Base-by-base conservation (phyloP, 2,797 vertebrate genomes). In the Epinephelus coioides region DNA sequence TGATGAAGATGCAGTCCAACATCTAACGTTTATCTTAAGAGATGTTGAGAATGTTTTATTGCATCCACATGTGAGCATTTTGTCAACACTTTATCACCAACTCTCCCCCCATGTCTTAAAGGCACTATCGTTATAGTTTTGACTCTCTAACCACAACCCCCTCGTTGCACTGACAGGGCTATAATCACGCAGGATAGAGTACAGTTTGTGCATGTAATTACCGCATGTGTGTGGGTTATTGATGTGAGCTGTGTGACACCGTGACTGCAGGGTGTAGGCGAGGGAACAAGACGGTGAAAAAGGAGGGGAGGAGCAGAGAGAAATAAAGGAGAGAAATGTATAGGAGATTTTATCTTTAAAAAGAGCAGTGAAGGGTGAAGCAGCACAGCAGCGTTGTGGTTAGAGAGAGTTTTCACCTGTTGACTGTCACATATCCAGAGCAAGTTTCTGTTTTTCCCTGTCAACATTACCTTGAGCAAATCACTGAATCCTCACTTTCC, bases 101-200 rank as follows among this genome's bases (percentile, higher is more conserved):
- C 43, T 59, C 55, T 53, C 12, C 46, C 25, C 11, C 7, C 62
- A 21, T 13, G 23, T 44, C 47, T 49, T 21, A 38, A 47, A 43
- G 10, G 17, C 23, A 4, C 7, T 49, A 0, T 79, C 44, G 21
- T 23, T 25, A 15, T 43, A 75, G 47, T 61, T 70, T 49, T 72
- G 61, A 62, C 73, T 82, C 13, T 38, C 25, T 65, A 63, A 73
- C 79, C 21, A 0, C 78, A 67, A 3, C 57, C 61, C 21, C 53
- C 47, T 50, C 34, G 10, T 74, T 23, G 34, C 70, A 66, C 56
- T 79, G 82, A 83, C 82, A 81, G 62, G 69, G 10, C 83, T 82
- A 17, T 90, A 92, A 90, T 91, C 83, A 84, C 67, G 68, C 66
- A 83, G 62, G 54, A 78, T 7, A 27, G 72, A 80, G 38, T 47